Conservation (phyloP, 2,888 invertebrate genomes). For the Colostygia pectinataria region DNA sequence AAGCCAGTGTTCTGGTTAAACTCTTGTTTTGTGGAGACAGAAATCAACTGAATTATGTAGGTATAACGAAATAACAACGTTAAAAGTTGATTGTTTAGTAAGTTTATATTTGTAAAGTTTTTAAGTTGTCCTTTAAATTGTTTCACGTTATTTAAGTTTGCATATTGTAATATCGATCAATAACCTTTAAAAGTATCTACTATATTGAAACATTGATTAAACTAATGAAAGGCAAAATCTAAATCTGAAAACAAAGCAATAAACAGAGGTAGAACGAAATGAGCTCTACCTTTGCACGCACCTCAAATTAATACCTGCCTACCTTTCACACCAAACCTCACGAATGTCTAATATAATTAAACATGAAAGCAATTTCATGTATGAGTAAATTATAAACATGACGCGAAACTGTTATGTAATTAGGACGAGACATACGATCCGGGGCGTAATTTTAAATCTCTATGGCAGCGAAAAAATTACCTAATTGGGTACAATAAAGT, state of each 20-base stretch:
- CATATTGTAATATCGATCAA: no score
- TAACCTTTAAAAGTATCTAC: no score
- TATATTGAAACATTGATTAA: background rate
- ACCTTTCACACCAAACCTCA: conserved; percentile 55
- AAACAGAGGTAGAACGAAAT: conserved; percentile 30
- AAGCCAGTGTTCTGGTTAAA: no score
- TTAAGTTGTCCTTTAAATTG: no score
- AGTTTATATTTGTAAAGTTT: no score
- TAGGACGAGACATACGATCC: conserved; percentile 26
- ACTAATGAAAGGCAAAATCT: no score
- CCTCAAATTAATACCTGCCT: conserved; percentile 41
- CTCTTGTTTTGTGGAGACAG: no score
- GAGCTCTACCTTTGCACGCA: conserved; percentile 24
- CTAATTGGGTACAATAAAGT: no score
- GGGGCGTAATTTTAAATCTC: conserved; percentile 10
- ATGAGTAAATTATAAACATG: conserved; percentile 59
- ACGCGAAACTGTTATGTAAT: conserved; percentile 27
- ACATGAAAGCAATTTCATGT: conserved; percentile 73
- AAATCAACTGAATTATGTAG: no score
- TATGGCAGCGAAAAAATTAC: background rate
- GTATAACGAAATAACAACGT: no score
- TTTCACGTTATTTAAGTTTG: no score
- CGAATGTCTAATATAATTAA: conserved; percentile 72
- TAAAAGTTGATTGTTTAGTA: no score
- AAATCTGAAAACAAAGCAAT: background rate